Evolutionary conservation across 2,113 vertebrate genomes (phyloP).

Genomic region (Aramus guarauna): DNA sequence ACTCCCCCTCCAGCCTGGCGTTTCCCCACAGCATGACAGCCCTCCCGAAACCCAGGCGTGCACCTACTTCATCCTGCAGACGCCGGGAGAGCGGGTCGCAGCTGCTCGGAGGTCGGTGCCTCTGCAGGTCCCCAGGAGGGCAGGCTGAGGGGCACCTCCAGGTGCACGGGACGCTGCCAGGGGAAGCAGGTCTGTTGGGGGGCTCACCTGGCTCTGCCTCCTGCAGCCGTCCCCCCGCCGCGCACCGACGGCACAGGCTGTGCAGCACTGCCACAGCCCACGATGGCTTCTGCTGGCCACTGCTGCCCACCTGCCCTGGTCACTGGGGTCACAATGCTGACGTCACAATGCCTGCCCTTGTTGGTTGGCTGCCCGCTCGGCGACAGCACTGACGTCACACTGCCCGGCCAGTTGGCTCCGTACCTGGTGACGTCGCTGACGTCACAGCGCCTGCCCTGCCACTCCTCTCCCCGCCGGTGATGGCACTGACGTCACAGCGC

Average conservation of each 20-base stretch:
- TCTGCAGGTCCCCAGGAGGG: background rate
- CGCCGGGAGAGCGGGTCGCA: accelerated
- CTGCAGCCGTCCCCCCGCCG: accelerated
- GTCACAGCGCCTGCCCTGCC: background rate
- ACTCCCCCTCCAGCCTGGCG: accelerated
- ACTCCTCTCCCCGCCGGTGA: background rate
- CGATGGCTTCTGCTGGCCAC: accelerated
- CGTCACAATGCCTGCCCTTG: background rate
- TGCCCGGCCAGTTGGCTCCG: background rate
- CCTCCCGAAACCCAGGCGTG: accelerated
- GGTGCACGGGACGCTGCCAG: accelerated
- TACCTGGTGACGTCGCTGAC: no score
- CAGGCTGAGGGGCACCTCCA: background rate
- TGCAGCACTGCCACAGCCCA: accelerated
- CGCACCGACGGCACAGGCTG: accelerated
- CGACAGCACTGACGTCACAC: background rate
- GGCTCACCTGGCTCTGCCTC: background rate
- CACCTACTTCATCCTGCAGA: background rate
- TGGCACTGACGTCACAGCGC: background rate
- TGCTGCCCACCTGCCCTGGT: background rate
- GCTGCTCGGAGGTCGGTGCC: accelerated
- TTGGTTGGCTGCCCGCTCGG: background rate
- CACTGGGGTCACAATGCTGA: no score
- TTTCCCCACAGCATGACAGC: background rate
- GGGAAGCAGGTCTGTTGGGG: background rate